Base-by-base conservation (phyloP, 1,140 invertebrate genomes). In the Bactericera cockerelli region DNA sequence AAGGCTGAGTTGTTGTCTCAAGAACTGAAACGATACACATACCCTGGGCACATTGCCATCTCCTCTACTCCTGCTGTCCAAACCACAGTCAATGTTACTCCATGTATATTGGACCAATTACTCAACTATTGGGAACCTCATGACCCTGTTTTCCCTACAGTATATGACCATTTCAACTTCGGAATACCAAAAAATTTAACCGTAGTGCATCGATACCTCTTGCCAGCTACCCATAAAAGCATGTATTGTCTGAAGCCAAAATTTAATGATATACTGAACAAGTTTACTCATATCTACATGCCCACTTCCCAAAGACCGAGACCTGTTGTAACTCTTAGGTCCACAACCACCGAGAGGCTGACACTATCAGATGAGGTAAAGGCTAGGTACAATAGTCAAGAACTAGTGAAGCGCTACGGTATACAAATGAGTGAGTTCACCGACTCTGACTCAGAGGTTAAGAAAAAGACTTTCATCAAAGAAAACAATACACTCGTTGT, bases 171-270 rank as follows among this genome's bases (percentile, higher is more conserved):
- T 49, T 49, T 49, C 19, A 49, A 49, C 22, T 49, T 19, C 22
- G 42, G 42, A 49, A 49, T 49, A 19, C 42, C 42, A 4, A 49
- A 49, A 49, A 49, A 49, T n/a, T n/a, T 49, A 49, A 49, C 42
- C n/a, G 22, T 49, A 6, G n/a, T 49, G 4, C 42, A 49, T 49
- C n/a, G 42, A n/a, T 49, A 49, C 22, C n/a, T 49, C 6, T 22
- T 49, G 42, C 42, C 42, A 49, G 42, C 19, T 4, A 49, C 42
- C 3, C 4, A n/a, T 10, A 6, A 22, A 49, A 16, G 42, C 42
- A 49, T 49, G 42, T 49, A 10, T 49, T 10, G 19, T 49, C n/a
- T 49, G 22, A 49, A 49, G 19, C 42, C 42, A 49, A 49, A 10
- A 6, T 4, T 49, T 49, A 4, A 22, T 49, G 42, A 49, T 4